Evolutionary conservation across 2,888 invertebrate species (phyloP).

Genomic region (Sialis lutaria): DNA sequence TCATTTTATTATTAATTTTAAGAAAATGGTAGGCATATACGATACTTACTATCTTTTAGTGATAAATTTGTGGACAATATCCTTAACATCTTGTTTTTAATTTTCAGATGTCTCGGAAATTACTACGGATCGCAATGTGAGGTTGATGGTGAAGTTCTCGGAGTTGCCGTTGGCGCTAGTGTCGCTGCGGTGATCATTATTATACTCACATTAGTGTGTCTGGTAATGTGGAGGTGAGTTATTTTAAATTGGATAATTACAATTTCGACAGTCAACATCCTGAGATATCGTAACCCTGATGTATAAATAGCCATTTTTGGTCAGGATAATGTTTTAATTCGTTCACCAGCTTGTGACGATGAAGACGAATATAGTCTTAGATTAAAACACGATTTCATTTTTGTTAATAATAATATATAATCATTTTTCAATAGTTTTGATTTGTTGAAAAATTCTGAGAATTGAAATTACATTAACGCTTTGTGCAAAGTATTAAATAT

Average conservation of each 20-base stretch:
- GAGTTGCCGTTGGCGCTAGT: slow-evolving; percentile 79
- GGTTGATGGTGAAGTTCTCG: slow-evolving; percentile 81
- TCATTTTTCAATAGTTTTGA: too few species aligned
- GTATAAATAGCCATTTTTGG: too few species aligned
- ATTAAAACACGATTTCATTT: too few species aligned
- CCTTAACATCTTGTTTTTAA: background rate
- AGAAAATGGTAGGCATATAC: background rate
- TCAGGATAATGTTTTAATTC: too few species aligned
- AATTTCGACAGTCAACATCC: too few species aligned
- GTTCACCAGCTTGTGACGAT: too few species aligned
- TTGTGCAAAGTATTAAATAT: too few species aligned
- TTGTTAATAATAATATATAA: too few species aligned
- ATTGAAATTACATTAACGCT: too few species aligned
- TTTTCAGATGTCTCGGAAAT: slow-evolving; percentile 56
- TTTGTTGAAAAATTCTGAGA: too few species aligned
- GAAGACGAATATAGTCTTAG: too few species aligned
- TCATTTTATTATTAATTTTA: background rate
- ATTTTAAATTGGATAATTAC: background rate
- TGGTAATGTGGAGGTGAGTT: slow-evolving; percentile 76
- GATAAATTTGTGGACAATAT: background rate
- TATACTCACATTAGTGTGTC: slow-evolving; percentile 65
- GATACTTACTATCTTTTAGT: background rate
- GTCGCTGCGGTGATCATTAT: slow-evolving; percentile 80
- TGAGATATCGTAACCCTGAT: too few species aligned
- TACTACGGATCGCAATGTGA: slow-evolving; percentile 82